Percentiles rank a stretch among this genome's conserved stretches.
Conservation (phyloP, 2,888 invertebrate species). For the Himalopsyche kuldschensis region DNA sequence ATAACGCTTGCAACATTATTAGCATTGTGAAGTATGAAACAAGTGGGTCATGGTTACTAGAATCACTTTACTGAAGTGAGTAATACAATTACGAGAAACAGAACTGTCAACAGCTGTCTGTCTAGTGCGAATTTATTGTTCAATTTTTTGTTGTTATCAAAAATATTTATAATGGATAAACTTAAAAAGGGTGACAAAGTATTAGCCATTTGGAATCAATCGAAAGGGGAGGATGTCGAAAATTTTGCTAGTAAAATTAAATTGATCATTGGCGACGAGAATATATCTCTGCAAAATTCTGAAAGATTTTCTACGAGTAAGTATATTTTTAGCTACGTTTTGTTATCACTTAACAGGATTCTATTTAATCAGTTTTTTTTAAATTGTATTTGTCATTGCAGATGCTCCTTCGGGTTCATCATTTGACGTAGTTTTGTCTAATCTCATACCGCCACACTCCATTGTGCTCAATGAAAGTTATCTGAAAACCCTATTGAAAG, state of each 20-base stretch:
- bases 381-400: constrained; percentile 43
- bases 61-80: neutral
- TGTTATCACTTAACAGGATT: neutral
- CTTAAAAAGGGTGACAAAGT: constrained; percentile 54
- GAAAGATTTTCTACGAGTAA: constrained; percentile 63
- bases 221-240: constrained; percentile 54
- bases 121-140: neutral
- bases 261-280: constrained; percentile 51
- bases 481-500: constrained; percentile 60
- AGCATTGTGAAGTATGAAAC: neutral
- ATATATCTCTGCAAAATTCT: constrained; percentile 62
- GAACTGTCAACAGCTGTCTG: constrained; percentile 1
- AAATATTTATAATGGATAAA: constrained; percentile 45
- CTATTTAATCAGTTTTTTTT: neutral
- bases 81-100: neutral
- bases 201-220: constrained; percentile 62
- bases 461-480: constrained; percentile 52
- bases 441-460: constrained; percentile 51
- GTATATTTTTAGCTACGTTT: constrained; percentile 41
- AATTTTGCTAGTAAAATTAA: constrained; percentile 58
- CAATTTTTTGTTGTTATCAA: neutral
- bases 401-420: constrained; percentile 62
- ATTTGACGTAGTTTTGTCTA: constrained; percentile 64
- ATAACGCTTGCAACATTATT: too few relatives aligned
- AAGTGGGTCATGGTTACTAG: neutral